Evolutionary conservation across 2,797 vertebrate species (phyloP), one percentile per base, ranked within the genome.

Genomic region (Malurus leucopterus): DNA sequence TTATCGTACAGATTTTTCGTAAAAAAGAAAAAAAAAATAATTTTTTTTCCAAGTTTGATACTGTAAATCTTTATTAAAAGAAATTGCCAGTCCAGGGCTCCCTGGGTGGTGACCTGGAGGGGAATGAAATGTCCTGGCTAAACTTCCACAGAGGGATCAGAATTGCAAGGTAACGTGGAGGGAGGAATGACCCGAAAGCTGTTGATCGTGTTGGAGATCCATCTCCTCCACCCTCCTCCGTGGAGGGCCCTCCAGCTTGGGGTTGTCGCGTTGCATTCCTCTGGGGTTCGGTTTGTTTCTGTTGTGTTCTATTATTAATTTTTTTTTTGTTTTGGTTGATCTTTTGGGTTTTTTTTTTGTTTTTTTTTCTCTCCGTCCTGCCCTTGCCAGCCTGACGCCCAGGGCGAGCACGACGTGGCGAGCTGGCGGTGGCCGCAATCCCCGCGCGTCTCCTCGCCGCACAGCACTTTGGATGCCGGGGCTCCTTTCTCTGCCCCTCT

Each of bases 1-100:
- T 97, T 97, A 97, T 96, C 96, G 54, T 97, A 96, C 95, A 97
- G 96, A 96, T 92, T 95, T 97, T 97, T 97, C 94, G 62, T 96
- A 97, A 95, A 95, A 96, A 95, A 91, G 86, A 91, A 91, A 91
- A 91, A 89, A 89, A 89, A 93, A 93, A 88, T 86, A 90, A 86
- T 94, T 95, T 95, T 93, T 95, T 94, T 94, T 97, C 92, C 95
- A 94, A 90, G 94, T 97, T 97, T 97, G 96, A 96, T 96, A 97
- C 96, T 97, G 96, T 97, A 96, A 94, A 88, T 94, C 95, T 96
- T 95, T 95, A 94, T 95, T 93, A 91, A 94, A 91, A 95, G 91
- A 95, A 95, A 92, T 96, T 94, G 93, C 93, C 93, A 88, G 94
- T 92, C 93, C 94, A 93, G 93, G 92, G 90, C 90, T 96, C 93